phyloP scores from a whole-genome alignment of 1,140 invertebrate species.

The Melanaphis sacchari region DNA sequence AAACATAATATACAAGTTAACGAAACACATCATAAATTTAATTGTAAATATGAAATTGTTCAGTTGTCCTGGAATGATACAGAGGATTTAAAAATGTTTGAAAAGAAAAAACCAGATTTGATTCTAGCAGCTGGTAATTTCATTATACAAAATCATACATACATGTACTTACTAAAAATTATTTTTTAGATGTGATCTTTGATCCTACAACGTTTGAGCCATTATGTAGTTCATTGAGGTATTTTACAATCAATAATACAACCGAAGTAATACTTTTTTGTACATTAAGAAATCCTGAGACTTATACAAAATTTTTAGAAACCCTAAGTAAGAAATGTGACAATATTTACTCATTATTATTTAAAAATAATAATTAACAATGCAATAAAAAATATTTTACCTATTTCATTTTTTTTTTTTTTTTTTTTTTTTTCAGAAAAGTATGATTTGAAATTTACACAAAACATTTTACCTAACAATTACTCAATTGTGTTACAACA shows the following conservation, averaged over 20 bases:
- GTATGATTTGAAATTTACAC: background rate
- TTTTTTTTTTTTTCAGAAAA: slow-evolving; percentile 19
- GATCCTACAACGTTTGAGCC: slow-evolving; percentile 46
- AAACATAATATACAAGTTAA: slow-evolving; percentile 56
- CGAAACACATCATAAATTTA: background rate
- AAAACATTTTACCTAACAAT: slow-evolving; percentile 31
- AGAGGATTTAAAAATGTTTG: slow-evolving; percentile 18
- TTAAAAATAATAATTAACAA: background rate
- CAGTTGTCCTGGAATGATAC: slow-evolving; percentile 21
- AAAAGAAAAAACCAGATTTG: slow-evolving; percentile 48
- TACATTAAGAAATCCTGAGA: slow-evolving; percentile 53
- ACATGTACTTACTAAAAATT: background rate
- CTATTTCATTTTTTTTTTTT: background rate
- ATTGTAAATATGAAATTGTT: slow-evolving; percentile 26
- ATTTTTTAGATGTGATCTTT: slow-evolving; percentile 55
- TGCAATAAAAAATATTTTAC: background rate
- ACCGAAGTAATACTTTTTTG: slow-evolving; percentile 47
- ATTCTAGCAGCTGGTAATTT: slow-evolving; percentile 56
- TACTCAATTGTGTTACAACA: slow-evolving; percentile 38
- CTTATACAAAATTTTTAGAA: slow-evolving; percentile 28
- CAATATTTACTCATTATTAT: background rate
- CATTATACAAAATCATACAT: background rate
- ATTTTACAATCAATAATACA: slow-evolving; percentile 28
- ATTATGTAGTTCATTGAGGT: slow-evolving; percentile 30
- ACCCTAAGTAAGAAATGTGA: slow-evolving; percentile 17